Evolutionary conservation across 1,140 invertebrate genomes (phyloP).

Genomic region (Macrobrachium nipponense): DNA sequence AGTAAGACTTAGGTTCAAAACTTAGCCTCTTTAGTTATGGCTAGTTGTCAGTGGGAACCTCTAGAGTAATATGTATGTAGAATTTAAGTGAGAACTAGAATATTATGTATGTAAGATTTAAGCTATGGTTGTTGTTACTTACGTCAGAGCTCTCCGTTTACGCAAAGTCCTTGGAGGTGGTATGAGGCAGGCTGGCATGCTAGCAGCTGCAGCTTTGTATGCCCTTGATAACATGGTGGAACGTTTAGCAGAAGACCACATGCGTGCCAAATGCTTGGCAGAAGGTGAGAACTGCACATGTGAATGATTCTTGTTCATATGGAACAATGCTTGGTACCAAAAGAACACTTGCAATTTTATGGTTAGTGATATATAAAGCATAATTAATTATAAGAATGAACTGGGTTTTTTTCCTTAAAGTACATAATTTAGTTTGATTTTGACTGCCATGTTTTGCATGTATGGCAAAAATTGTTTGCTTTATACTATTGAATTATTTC

Average conservation of each 20-base stretch:
- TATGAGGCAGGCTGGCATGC: slow-evolving; percentile 89
- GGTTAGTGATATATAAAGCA: not conserved
- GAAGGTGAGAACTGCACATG: slow-evolving; percentile 5
- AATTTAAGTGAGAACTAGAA: no score
- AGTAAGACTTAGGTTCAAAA: no score
- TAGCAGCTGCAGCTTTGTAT: slow-evolving; percentile 88
- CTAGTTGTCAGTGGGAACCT: no score
- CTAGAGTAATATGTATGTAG: no score
- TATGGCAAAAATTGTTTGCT: no score
- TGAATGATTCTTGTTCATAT: no score
- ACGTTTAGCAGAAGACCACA: slow-evolving; percentile 38
- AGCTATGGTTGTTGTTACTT: not conserved
- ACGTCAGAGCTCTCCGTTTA: slow-evolving; percentile 77
- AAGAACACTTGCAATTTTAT: not conserved
- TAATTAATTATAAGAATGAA: not conserved
- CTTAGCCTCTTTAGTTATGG: no score
- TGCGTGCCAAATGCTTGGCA: slow-evolving; percentile 32
- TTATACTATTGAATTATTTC: no score
- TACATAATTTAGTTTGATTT: not conserved
- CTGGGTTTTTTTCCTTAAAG: not conserved
- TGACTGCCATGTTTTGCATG: no score
- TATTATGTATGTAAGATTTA: no score
- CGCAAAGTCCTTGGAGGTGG: slow-evolving; percentile 92
- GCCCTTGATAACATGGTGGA: slow-evolving; percentile 46
- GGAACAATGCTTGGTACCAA: no score